A percentile compares a stretch with the other conserved stretches of the same genome.
Conservation (phyloP, 1,140 invertebrate species). For the Gerris buenoi region DNA sequence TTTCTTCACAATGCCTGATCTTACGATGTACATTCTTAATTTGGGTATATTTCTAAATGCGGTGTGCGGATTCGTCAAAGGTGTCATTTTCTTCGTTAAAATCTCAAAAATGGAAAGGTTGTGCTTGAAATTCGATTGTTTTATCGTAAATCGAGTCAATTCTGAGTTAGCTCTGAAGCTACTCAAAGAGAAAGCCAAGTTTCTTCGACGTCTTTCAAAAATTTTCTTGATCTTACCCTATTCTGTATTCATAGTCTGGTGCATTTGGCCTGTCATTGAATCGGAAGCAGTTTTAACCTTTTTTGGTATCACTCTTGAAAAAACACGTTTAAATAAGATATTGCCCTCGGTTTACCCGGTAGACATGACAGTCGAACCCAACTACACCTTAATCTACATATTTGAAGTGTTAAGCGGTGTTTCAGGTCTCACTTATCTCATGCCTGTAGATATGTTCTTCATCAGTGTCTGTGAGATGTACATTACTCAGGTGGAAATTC, state of each 20-base stretch:
- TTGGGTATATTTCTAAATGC: neutral
- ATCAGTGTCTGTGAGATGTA: neutral
- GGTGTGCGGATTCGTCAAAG: neutral
- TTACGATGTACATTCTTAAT: neutral
- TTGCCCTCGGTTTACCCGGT: neutral
- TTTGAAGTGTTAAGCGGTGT: neutral
- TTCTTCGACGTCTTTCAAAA: neutral
- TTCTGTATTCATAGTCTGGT: neutral
- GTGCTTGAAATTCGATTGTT: neutral
- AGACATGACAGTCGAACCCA: neutral
- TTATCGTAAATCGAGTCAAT: neutral
- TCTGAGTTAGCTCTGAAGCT: neutral
- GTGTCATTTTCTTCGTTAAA: neutral
- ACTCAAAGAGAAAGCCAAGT: neutral
- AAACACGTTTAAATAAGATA: neutral
- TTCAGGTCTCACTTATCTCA: neutral
- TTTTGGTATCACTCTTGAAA: neutral
- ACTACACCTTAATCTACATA: neutral
- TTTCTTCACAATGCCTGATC: neutral
- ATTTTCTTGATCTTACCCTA: neutral
- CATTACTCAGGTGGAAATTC: neutral
- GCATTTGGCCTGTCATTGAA: neutral
- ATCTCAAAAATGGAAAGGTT: neutral
- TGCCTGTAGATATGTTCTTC: neutral
- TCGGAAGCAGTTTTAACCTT: neutral